Percentiles rank a stretch among this genome's conserved stretches.
phyloP scores from a whole-genome alignment of 2,113 vertebrate species.

The Mustela lutreola region DNA sequence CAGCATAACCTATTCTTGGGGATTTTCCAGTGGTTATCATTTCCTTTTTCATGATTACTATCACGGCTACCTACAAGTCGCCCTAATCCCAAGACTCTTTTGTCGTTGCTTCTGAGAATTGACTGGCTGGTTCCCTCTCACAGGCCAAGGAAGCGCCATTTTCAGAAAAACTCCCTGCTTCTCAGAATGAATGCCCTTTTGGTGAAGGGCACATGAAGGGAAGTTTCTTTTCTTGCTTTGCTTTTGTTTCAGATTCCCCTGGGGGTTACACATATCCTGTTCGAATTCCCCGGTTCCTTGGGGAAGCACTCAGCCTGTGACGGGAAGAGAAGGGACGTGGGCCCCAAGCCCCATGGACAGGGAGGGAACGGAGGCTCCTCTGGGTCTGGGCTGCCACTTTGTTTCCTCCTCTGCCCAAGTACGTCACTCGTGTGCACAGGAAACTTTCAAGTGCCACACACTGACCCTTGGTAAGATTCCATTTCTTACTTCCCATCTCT shows the following conservation, averaged over 20 bases:
- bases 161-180: slow-evolving; percentile 64
- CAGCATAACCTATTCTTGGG: slow-evolving; percentile 47
- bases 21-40: slow-evolving; percentile 66
- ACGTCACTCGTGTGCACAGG: background rate
- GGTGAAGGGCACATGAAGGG: slow-evolving; percentile 58
- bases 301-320: slow-evolving; percentile 61
- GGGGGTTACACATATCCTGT: slow-evolving; percentile 71
- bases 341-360: background rate
- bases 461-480: slow-evolving; percentile 42
- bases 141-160: slow-evolving; percentile 63
- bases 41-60: slow-evolving; percentile 69
- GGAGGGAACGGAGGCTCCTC: background rate
- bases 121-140: slow-evolving; percentile 26
- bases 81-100: slow-evolving; percentile 60
- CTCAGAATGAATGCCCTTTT: slow-evolving; percentile 71
- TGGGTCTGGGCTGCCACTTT: background rate
- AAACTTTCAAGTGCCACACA: background rate
- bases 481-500: slow-evolving; percentile 32
- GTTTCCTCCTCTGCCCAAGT: background rate
- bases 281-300: slow-evolving; percentile 54
- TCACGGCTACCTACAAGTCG: background rate
- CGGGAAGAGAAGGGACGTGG: slow-evolving; percentile 38
- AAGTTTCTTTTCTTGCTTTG: slow-evolving; percentile 76
- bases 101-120: slow-evolving; percentile 74
- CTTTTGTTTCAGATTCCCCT: slow-evolving; percentile 72